phyloP scores from a whole-genome alignment of 2,888 invertebrate species.

The Cephonodes hylas region DNA sequence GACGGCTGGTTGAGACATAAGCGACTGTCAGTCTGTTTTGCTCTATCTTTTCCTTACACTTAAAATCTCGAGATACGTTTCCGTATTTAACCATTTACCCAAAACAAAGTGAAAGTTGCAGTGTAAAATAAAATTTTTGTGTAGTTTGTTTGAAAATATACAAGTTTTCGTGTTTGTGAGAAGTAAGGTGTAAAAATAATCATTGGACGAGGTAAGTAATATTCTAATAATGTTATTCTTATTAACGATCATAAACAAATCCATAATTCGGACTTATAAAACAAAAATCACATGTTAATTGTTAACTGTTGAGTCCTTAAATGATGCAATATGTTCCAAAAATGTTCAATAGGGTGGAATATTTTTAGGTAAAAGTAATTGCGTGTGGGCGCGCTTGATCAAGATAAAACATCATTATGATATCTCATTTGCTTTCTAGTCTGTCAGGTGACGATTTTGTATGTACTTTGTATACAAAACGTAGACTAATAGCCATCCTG shows the following conservation, averaged over 20 bases:
- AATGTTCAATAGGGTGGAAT: neutral
- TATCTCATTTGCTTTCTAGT: neutral
- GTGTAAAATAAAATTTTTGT: neutral
- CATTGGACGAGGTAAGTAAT: neutral
- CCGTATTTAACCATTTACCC: neutral
- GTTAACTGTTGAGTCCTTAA: too few relatives aligned
- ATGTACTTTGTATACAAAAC: neutral
- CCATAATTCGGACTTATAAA: neutral
- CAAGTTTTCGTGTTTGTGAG: neutral
- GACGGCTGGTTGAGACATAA: neutral
- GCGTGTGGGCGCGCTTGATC: neutral
- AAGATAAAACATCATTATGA: neutral
- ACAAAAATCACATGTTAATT: neutral
- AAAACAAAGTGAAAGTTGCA: conserved; percentile 6
- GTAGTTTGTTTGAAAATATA: neutral
- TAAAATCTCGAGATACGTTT: neutral
- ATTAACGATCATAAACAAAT: neutral
- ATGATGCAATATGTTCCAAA: neutral
- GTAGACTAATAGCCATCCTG: neutral
- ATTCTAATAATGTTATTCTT: neutral
- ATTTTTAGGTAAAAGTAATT: neutral
- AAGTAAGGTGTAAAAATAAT: neutral
- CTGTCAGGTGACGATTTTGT: neutral
- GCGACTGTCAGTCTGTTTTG: neutral
- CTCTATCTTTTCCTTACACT: neutral